These are phyloP conservation scores for Rhynchomys soricoides DNA, from an alignment of 2,113 vertebrate genomes.

Conservation along the genomic window DNA sequence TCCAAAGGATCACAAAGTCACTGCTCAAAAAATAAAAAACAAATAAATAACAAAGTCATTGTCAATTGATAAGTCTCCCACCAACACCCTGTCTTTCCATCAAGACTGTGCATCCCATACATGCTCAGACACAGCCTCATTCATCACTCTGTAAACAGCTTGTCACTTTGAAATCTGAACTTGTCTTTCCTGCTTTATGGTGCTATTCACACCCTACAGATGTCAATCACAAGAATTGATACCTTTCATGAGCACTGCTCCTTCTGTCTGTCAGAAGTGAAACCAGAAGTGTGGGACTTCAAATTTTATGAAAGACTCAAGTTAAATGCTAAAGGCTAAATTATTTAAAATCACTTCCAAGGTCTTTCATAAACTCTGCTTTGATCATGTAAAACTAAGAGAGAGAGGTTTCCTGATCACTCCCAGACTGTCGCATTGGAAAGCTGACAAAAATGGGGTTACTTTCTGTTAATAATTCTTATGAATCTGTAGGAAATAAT, in stretches of 20 bases:
- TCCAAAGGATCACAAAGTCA: neutral
- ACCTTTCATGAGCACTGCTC: neutral
- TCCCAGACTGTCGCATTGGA: neutral
- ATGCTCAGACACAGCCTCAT: neutral
- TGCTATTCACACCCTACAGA: constrained; percentile 34
- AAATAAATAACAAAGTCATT: too few species aligned
- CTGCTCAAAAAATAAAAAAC: too few species aligned
- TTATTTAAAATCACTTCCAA: constrained; percentile 41
- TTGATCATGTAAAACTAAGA: neutral
- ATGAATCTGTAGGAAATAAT: constrained; percentile 4
- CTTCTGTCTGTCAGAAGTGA: neutral
- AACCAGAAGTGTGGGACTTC: constrained; percentile 8
- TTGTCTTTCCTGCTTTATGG: neutral
- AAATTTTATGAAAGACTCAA: neutral
- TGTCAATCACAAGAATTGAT: constrained; percentile 23
- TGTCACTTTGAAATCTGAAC: constrained; percentile 54
- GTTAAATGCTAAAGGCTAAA: neutral
- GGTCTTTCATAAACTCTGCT: constrained; percentile 3
- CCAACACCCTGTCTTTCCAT: neutral
- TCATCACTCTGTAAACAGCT: constrained; percentile 39
- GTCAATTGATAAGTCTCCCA: too few species aligned
- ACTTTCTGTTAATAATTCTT: neutral
- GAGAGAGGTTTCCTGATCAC: neutral
- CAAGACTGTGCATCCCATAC: too few species aligned
- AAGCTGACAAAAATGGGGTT: neutral